Base-by-base conservation (phyloP, 2,113 vertebrate genomes). In the Scolopax mira region DNA sequence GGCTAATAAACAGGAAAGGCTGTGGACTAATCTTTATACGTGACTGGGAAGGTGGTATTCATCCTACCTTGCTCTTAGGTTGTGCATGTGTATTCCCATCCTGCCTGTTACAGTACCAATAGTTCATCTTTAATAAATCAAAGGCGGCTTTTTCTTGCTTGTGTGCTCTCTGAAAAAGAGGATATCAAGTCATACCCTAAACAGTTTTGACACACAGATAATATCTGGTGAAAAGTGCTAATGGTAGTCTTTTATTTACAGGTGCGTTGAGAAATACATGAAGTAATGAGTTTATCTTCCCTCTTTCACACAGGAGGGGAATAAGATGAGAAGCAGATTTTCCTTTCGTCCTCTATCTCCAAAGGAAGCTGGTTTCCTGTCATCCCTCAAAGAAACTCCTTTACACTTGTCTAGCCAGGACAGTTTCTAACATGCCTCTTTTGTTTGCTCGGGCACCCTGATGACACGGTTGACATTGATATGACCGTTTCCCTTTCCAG, bases 51-150 rank as follows among this genome's bases (percentile, higher is more conserved):
- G 30, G 35, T 3, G 1, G 10, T 61, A 61, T 87, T 82, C 44
- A 28, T 60, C 31, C 65, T 66, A 49, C 49, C 30, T 61, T 87
- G 65, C 73, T 75, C 70, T 72, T 64, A 72, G 21, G 14, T 24
- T 75, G 48, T 42, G 11, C 2, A 2, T 9, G 1, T 39, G 25
- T 44, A 37, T 91, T 95, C 80, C 39, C 42, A 25, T 80, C 93
- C 75, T 93, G 55, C 35, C 55, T 95, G 94, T 93, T 77, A 61
- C n/a, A 41, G 60, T 55, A 44, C 77, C 15, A 41, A 18, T 83
- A 80, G 37, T 44, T 94, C 42, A 67, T 90, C 58, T 64, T 66
- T 92, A 87, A 93, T 95, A 96, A 96, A 95, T 93, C 91, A 93
- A 83, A 95, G 42, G n/a, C 13, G 70, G n/a, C 41, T 93, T 73